phyloP scores from a whole-genome alignment of 1,140 invertebrate species.

The Lasioglossum baleicum region DNA sequence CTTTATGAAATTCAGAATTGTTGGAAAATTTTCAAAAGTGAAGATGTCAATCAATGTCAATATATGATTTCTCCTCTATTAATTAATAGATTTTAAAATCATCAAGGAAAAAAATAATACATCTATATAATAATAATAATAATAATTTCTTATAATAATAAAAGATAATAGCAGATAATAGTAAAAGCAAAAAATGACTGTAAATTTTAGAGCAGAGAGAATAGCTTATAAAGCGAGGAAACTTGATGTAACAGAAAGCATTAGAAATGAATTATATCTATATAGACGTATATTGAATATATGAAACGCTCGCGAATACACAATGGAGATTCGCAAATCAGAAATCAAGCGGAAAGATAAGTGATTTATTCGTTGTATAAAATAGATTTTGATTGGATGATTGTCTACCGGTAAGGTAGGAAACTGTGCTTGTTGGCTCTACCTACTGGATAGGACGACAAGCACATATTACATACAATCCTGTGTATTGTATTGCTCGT shows the following conservation, averaged over 20 bases:
- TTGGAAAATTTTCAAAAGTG: too few relatives aligned
- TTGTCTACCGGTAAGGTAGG: slow-evolving; percentile 33
- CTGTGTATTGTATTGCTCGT: slow-evolving; percentile 49
- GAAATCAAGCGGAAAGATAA: neutral
- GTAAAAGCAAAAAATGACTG: neutral
- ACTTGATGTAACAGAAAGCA: neutral
- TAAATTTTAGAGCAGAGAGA: neutral
- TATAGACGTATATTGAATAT: too few relatives aligned
- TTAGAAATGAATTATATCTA: neutral
- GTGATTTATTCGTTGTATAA: slow-evolving; percentile 4
- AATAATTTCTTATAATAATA: too few relatives aligned
- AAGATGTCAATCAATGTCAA: too few relatives aligned
- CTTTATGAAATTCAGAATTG: too few relatives aligned
- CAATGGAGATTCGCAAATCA: neutral
- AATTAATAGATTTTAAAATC: too few relatives aligned
- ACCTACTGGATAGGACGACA: slow-evolving; percentile 47
- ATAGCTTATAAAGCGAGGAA: neutral
- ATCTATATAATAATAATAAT: too few relatives aligned
- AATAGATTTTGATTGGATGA: slow-evolving; percentile 37
- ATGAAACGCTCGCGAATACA: neutral
- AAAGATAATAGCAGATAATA: too few relatives aligned
- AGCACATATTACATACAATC: slow-evolving; percentile 39
- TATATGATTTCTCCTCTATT: too few relatives aligned
- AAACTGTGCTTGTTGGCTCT: slow-evolving; percentile 31
- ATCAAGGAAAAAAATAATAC: too few relatives aligned